A percentile compares a stretch with the other conserved stretches of the same genome.
Conservation (phyloP, 2,113 vertebrate genomes). For the Bostrychus sinensis region DNA sequence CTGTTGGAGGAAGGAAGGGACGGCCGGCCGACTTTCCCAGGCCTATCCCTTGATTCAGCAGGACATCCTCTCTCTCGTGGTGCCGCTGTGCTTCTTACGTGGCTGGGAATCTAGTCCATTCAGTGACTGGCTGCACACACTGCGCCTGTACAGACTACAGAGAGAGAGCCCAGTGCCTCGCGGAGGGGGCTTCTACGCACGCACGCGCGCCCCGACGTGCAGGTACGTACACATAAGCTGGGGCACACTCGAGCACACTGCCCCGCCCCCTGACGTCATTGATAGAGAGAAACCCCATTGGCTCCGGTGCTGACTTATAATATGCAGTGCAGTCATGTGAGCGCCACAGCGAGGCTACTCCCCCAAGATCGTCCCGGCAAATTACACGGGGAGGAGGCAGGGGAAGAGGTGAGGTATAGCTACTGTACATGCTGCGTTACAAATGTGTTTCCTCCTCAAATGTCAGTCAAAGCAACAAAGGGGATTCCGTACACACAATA, state of each 20-base stretch:
- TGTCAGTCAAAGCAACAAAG: conserved; percentile 57
- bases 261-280: conserved; percentile 73
- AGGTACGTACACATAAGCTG: conserved; percentile 11
- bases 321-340: conserved; percentile 66
- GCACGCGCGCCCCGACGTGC: conserved; percentile 1
- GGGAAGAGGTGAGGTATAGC: conserved; percentile 40
- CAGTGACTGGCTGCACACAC: conserved; percentile 61
- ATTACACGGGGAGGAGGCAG: conserved; percentile 40
- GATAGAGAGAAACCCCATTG: conserved; percentile 58
- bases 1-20: conserved; percentile 66
- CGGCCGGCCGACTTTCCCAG: conserved; percentile 80
- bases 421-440: conserved; percentile 69
- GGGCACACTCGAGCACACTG: background rate
- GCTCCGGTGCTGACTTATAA: conserved; percentile 39
- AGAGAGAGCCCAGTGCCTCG: conserved; percentile 65
- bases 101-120: conserved; percentile 84
- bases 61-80: conserved; percentile 80
- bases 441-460: conserved; percentile 69
- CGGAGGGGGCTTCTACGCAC: conserved; percentile 39
- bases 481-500: conserved; percentile 31
- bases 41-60: conserved; percentile 84
- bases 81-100: conserved; percentile 85
- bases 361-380: conserved; percentile 59
- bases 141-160: conserved; percentile 61
- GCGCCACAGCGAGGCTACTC: conserved; percentile 49